phyloP scores from a whole-genome alignment of 1,140 invertebrate genomes.

The Maniola jurtina region DNA sequence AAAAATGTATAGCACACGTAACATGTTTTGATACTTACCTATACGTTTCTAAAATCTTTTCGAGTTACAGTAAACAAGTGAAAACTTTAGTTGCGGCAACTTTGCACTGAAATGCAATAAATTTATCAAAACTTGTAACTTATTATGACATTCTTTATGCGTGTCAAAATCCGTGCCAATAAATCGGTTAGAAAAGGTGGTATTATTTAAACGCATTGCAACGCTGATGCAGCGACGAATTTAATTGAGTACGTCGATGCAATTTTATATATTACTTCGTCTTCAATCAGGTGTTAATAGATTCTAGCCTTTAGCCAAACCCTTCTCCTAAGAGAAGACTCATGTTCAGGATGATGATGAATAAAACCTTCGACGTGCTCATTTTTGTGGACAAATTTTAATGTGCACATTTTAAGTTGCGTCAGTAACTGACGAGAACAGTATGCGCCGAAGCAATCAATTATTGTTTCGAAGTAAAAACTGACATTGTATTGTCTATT shows the following conservation, averaged over 20 bases:
- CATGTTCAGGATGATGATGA: no score
- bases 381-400: no score
- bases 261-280: no score
- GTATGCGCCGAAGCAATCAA: no score
- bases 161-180: slow-evolving; percentile 3
- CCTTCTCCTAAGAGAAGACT: no score
- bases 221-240: background rate
- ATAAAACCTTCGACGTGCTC: no score
- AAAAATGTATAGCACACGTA: background rate
- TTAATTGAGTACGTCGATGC: no score
- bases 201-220: background rate
- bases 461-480: no score
- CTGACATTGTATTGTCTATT: background rate
- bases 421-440: no score
- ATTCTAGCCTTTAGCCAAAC: no score
- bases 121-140: slow-evolving; percentile 10
- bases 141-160: background rate
- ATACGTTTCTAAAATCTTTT: background rate
- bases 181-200: background rate
- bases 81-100: slow-evolving; percentile 8
- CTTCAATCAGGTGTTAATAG: no score
- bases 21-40: background rate
- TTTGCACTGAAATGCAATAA: slow-evolving; percentile 9
- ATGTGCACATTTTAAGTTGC: no score
- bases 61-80: background rate